Evolutionary conservation across 2,113 vertebrate species (phyloP).

Genomic region (Herpetotheres cachinnans): DNA sequence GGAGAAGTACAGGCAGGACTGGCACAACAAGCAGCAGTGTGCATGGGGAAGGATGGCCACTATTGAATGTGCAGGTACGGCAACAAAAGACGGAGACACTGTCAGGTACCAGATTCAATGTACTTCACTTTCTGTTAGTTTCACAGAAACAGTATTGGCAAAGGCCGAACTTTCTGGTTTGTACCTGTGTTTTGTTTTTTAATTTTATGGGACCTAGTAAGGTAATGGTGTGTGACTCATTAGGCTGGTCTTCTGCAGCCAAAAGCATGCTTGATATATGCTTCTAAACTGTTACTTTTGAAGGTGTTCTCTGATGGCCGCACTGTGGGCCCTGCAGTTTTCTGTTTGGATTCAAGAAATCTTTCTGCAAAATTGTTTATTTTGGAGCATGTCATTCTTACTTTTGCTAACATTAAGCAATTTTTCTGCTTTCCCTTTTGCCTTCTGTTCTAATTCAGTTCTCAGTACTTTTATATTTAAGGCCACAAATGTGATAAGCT

Average conservation of each 20-base stretch:
- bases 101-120: too few species aligned
- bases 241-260: background rate
- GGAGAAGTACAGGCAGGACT: background rate
- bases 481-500: background rate
- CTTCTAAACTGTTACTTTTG: background rate
- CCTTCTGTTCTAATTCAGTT: background rate
- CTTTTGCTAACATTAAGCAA: background rate
- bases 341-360: background rate
- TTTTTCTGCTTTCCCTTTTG: background rate
- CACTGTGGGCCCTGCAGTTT: background rate
- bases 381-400: background rate
- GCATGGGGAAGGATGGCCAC: background rate
- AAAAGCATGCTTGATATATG: background rate
- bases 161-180: background rate
- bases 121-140: background rate
- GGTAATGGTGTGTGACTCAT: too few species aligned
- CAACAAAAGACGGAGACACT: rapidly evolving
- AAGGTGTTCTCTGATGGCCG: background rate
- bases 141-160: background rate
- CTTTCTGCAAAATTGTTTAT: background rate
- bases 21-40: background rate
- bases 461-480: background rate
- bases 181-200: background rate
- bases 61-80: rapidly evolving
- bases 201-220: background rate